Base-by-base conservation (phyloP, 2,797 vertebrate species). In the Darevskia nairensis region DNA sequence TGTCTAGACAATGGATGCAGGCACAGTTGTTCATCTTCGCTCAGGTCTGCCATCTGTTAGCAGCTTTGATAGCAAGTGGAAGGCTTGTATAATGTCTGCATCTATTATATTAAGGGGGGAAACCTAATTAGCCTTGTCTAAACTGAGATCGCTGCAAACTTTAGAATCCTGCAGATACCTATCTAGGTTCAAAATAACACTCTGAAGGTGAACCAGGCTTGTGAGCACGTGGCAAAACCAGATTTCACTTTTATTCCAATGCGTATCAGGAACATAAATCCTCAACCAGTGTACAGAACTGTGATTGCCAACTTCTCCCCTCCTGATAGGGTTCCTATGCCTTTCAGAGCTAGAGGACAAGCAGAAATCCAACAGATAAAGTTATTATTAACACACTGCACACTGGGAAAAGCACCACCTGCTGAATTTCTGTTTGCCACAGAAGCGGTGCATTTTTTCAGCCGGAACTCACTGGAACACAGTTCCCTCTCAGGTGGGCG, bases 11-110 rank as follows among this genome's bases (percentile, higher is more conserved):
- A 82, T 71, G 92, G 72, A 81, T 59, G 23, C 0, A 80, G 4
- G 81, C 25, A 86, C 35, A 1, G 50, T 39, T 84, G 8, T 25
- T 90, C 21, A 23, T 90, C 66, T 88, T 90, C 85, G 80, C 69
- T 87, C 82, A 44, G 81, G 83, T 93, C 77, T 82, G 82, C 87
- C 87, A 80, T 32, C 32, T 80, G 80, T 74, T 82, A 86, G 80
- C 83, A 88, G 82, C 75, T 93, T 91, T 91, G 87, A 88, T 61
- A 89, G 85, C 79, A 92, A 82, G n/a, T 0, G 66, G 59, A 88
- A 78, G 46, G 77, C 29, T 64, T 88, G 46, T 35, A 77, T 80
- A 90, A 75, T 87, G 35, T 2, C 71, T 80, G 66, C 39, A 88
- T 46, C 29, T 86, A 75, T 86, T 86, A 41, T 11, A 79, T 84